Evolutionary conservation across 2,888 invertebrate genomes (phyloP).

Genomic region (Pristionchus entomophagus): DNA sequence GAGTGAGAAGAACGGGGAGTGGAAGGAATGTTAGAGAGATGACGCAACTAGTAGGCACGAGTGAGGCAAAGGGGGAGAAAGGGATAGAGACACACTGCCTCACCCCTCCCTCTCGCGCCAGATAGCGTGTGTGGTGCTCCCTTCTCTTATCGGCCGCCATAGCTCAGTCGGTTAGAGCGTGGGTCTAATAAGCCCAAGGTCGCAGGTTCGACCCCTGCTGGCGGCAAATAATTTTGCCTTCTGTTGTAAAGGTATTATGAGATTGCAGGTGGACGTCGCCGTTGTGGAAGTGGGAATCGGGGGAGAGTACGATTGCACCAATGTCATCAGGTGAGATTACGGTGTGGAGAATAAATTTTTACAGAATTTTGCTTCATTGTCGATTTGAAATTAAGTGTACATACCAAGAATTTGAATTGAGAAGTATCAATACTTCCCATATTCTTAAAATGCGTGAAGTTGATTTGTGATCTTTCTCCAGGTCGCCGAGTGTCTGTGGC

Average conservation of each 20-base stretch:
- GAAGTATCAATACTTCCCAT: not conserved
- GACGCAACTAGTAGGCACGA: not conserved
- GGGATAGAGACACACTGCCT: not conserved
- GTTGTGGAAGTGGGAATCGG: conserved; percentile 98
- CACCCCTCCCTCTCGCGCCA: not conserved
- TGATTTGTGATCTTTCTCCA: conserved; percentile 73
- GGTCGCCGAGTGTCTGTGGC: conserved; percentile 89
- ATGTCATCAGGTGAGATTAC: conserved; percentile 83
- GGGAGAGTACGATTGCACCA: conserved; percentile 93
- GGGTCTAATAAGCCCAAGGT: conserved; percentile 59
- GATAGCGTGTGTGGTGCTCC: not conserved
- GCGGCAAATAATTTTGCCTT: conserved; percentile 43
- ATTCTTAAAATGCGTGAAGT: not conserved
- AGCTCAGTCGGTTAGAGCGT: conserved; percentile 59
- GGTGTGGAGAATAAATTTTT: too few species aligned
- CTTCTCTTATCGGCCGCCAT: conserved; percentile 48
- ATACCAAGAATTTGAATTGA: not conserved
- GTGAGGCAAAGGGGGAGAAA: conserved; percentile 16
- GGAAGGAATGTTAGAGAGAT: conserved; percentile 30
- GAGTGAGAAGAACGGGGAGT: not conserved
- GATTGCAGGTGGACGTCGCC: conserved; percentile 85
- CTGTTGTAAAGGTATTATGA: not conserved
- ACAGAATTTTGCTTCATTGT: not conserved
- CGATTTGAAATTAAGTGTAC: not conserved
- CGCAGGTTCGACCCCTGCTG: conserved; percentile 52